Evolutionary conservation across 2,797 vertebrate species (phyloP).

Genomic region (Smutsia temminckii): DNA sequence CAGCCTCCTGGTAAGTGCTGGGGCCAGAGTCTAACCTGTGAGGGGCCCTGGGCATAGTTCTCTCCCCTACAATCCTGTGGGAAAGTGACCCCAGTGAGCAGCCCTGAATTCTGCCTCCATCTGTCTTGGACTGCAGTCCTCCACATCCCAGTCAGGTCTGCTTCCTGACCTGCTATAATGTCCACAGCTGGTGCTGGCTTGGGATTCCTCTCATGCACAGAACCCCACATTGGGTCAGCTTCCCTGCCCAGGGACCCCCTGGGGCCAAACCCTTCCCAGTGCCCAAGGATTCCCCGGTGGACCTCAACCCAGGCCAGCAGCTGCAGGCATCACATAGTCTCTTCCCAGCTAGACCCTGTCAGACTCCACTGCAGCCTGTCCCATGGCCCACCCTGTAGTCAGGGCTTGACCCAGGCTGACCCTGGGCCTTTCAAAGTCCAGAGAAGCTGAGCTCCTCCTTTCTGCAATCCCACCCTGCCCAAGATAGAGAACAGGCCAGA

Average conservation of each 20-base stretch:
- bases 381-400: neutral
- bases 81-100: neutral
- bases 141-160: neutral
- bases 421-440: neutral
- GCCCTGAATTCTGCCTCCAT: neutral
- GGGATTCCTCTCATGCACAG: neutral
- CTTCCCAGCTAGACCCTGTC: neutral
- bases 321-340: neutral
- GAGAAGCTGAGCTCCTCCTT: neutral
- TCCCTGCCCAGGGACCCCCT: neutral
- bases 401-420: neutral
- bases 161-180: neutral
- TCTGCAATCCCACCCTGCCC: neutral
- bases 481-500: neutral
- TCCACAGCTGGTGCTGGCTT: neutral
- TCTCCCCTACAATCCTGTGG: neutral
- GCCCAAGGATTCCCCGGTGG: neutral
- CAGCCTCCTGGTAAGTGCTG: neutral
- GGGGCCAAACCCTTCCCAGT: neutral
- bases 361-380: neutral
- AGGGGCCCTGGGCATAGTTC: neutral
- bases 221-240: neutral
- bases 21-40: neutral
- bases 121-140: neutral
- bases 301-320: neutral